Base-by-base conservation (phyloP, 2,113 vertebrate species). In the Daboia siamensis region DNA sequence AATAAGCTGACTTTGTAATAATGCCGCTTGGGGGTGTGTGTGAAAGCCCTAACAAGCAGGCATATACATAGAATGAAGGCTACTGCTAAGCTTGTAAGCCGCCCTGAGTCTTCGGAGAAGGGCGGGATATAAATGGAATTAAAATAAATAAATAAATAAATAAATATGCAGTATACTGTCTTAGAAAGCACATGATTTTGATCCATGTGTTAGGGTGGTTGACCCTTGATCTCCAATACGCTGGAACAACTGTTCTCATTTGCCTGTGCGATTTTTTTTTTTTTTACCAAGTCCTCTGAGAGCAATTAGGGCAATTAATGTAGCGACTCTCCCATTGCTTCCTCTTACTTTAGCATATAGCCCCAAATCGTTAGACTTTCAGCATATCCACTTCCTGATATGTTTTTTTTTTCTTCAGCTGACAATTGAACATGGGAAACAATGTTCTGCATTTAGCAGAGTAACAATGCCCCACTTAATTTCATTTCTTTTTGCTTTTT, bases 391-490 rank as follows among this genome's bases (percentile, higher is more conserved):
- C 93, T 97, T 95, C 94, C 80, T 84, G 86, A 74, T 56, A 39
- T 48, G 88, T 64, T 80, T 56, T 56, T 44, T 44, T 74, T 46
- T 90, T 80, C 61, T 93, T 94, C 88, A 93, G 94, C 93, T 94
- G 94, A 96, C 95, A 95, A 95, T 92, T 93, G 93, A 96, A 96
- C 94, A 92, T 21, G 80, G 95, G 94, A 93, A 56, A 91, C 86
- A 91, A 46, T 93, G 91, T 88, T 93, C 57, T 91, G 51, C 52
- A 39, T 92, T 92, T 94, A 95, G 94, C 90, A 95, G 88, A 93
- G 95, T 91, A 91, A 89, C 48, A 95, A 91, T 17, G 20, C 85
- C 48, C 92, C 24, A 92, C 86, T 95, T 92, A 94, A 94, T 94
- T 94, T 96, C 55, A 88, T 96, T 93, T 80, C 93, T 39, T 94